These are phyloP conservation scores for Diacarnus erythraeanus DNA, from an alignment of 37 sponge, comb jelly and placozoan species.

Conservation along the genomic window DNA sequence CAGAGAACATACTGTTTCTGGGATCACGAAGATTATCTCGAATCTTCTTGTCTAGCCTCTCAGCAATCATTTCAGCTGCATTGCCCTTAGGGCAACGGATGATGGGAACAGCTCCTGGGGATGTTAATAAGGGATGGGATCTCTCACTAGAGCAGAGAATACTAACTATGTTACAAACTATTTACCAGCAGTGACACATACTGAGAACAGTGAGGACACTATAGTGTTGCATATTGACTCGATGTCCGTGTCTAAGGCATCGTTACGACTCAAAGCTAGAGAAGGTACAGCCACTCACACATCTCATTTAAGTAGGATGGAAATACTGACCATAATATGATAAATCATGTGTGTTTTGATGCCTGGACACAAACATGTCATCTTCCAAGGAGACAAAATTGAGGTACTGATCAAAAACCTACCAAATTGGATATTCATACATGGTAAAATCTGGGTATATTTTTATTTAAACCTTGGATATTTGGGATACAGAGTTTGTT, in stretches of 20 bases:
- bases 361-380: constrained; percentile 81
- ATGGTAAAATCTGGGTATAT: constrained; percentile 1
- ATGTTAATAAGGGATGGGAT: neutral
- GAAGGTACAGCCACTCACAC: neutral
- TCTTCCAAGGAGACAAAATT: constrained; percentile 93
- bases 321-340: constrained; percentile 83
- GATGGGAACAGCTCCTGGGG: constrained; percentile 83
- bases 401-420: constrained; percentile 95
- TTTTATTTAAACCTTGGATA: constrained; percentile 53
- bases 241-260: constrained; percentile 86
- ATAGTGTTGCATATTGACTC: constrained; percentile 67
- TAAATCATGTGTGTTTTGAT: constrained; percentile 57
- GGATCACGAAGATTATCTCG: constrained; percentile 92
- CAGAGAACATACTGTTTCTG: constrained; percentile 80
- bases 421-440: neutral
- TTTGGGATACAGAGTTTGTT: constrained; percentile 63
- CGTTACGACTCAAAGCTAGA: constrained; percentile 86
- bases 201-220: constrained; percentile 90
- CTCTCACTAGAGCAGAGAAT: neutral
- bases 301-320: neutral
- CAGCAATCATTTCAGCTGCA: constrained; percentile 97
- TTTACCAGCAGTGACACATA: constrained; percentile 90
- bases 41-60: constrained; percentile 86
- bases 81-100: constrained; percentile 97
- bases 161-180: neutral